Base-by-base conservation (phyloP, 2,888 invertebrate species). In the Venusia cambrica region DNA sequence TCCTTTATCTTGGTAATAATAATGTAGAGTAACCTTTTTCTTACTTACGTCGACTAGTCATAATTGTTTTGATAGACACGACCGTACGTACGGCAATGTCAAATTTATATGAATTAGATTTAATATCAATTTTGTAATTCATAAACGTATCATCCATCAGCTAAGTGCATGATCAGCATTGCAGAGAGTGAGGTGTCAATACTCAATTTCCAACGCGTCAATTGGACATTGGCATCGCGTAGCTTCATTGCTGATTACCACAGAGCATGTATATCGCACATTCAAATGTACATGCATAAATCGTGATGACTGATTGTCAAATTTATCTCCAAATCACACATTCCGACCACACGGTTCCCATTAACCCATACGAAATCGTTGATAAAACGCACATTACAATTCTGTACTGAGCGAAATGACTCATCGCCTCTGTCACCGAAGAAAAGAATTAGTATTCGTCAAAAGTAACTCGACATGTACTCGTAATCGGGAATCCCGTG, bases 401-500 rank as follows among this genome's bases (percentile, higher is more conserved):
- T 48, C 45, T 13, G 5, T 2, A 20, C 38, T 20, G 13, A 20
- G 8, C 5, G 4, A 19, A 6, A 33, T 35, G 28, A 38, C 40
- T 31, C 40, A 40, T 31, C 31, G 22, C 27, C 19, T 34, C 38
- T 40, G 34, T 40, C 38, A 36, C 31, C 29, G 28, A 39, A 45
- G 38, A 31, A 21, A 25, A 32, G 30, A 37, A 64, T 75, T 72
- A 54, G 66, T 72, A 76, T 74, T 67, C 73, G 42, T 42, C 40
- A 39, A 53, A 51, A 54, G 52, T 32, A 32, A 32, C 15, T 29
- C 33, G 31, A 54, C 56, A 54, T 51, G 62, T 39, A 26, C n/a
- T 59, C 44, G 58, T 62, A 73, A n/a, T 73, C 51, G 68, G 64
- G 67, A 66, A 69, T 63, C 46, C 52, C 57, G 51, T 55, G 62